Conservation (phyloP, 2,888 invertebrate genomes). For the Hypena proboscidalis region DNA sequence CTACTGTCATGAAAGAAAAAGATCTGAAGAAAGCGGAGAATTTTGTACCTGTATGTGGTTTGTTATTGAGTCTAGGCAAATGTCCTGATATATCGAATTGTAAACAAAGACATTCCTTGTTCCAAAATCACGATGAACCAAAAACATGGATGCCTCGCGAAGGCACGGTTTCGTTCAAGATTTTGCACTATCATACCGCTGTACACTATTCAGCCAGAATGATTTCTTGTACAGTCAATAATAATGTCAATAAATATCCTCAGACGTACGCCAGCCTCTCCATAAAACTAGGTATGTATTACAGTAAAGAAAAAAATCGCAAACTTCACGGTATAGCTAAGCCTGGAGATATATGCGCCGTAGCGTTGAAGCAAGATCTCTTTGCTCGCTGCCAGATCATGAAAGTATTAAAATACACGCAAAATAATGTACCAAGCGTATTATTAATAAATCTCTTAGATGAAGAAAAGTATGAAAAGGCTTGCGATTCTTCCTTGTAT, state of each 20-base stretch:
- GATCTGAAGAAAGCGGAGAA: constrained; percentile 73
- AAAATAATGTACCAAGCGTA: constrained; percentile 56
- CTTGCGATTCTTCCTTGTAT: constrained; percentile 71
- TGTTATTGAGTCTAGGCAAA: constrained; percentile 87
- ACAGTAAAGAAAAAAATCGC: constrained; percentile 62
- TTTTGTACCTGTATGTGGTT: constrained; percentile 83
- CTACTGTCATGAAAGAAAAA: constrained; percentile 60
- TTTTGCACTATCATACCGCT: constrained; percentile 85
- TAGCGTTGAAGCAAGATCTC: constrained; percentile 69
- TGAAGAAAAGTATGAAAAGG: constrained; percentile 77
- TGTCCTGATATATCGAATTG: constrained; percentile 86
- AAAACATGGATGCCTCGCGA: constrained; percentile 79
- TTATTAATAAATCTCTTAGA: constrained; percentile 86
- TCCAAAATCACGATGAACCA: constrained; percentile 82
- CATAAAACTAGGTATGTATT: constrained; percentile 71
- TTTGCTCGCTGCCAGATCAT: constrained; percentile 85
- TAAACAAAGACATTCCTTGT: constrained; percentile 85
- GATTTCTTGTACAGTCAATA: constrained; percentile 49
- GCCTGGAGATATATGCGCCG: constrained; percentile 85
- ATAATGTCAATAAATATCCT: constrained; percentile 54
- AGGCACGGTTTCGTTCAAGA: constrained; percentile 85
- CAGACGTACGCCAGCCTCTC: constrained; percentile 63
- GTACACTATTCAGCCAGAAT: constrained; percentile 86
- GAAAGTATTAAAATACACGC: constrained; percentile 63
- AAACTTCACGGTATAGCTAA: constrained; percentile 68